These are phyloP conservation scores for Upupa epops DNA, from an alignment of 2,113 vertebrate species.

Conservation along the genomic window DNA sequence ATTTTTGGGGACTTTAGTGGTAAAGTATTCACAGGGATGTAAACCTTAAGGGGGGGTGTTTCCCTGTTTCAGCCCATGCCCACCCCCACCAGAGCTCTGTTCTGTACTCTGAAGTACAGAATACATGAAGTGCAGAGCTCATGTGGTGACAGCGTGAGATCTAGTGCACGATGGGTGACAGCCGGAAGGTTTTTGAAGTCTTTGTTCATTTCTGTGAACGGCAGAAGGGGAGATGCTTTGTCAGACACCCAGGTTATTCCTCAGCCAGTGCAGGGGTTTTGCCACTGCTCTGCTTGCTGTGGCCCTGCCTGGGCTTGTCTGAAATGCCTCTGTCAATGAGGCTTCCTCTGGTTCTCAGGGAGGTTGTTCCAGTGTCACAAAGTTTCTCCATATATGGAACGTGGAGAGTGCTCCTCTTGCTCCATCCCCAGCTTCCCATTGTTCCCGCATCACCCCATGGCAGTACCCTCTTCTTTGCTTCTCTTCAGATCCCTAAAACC, in stretches of 20 bases:
- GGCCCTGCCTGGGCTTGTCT: background rate
- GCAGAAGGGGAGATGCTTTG: background rate
- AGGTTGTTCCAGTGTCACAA: background rate
- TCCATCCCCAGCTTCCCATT: slow-evolving; percentile 11
- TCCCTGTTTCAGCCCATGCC: background rate
- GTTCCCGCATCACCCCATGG: background rate
- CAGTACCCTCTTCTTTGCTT: background rate
- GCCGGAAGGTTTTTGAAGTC: background rate
- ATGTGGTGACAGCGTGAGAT: background rate
- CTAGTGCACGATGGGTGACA: fast-evolving
- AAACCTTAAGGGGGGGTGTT: fast-evolving
- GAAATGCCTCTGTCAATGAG: background rate
- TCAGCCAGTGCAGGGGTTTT: background rate
- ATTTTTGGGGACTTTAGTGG: background rate
- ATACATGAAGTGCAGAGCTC: too few relatives aligned
- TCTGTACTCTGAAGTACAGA: too few relatives aligned
- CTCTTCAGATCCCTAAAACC: background rate
- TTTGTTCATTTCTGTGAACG: background rate
- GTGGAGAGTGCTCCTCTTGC: background rate
- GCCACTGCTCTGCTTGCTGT: fast-evolving
- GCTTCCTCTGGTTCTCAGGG: background rate
- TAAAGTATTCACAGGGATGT: background rate
- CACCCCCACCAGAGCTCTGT: too few relatives aligned
- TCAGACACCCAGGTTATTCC: background rate
- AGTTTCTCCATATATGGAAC: slow-evolving; percentile 64